These are phyloP conservation scores for Tretioscincus oriximinensis DNA, from an alignment of 2,113 vertebrate genomes.

Conservation along the genomic window DNA sequence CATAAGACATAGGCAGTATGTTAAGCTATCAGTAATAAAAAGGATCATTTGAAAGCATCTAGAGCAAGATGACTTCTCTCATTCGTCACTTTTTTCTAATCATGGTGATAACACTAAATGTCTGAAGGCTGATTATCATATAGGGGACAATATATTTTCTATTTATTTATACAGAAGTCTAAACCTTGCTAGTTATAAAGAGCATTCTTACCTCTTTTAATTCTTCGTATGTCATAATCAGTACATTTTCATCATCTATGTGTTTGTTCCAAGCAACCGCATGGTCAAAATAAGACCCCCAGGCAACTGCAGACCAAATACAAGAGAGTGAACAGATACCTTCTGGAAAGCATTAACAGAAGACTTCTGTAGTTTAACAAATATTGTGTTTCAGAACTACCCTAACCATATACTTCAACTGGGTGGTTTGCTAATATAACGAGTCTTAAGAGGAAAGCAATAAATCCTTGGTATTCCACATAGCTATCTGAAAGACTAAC, in stretches of 20 bases:
- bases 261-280: constrained; percentile 77
- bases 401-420: too few species aligned
- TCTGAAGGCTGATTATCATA: background rate
- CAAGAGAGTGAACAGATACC: background rate
- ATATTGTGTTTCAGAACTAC: background rate
- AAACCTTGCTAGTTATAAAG: constrained; percentile 18
- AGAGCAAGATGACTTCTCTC: background rate
- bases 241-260: constrained; percentile 71
- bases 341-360: background rate
- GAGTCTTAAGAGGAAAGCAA: too few species aligned
- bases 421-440: too few species aligned
- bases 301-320: constrained; percentile 66
- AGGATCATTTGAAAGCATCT: too few species aligned
- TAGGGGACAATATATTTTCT: background rate
- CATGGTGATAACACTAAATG: background rate
- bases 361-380: background rate
- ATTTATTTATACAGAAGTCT: constrained; percentile 4
- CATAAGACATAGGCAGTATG: too few species aligned
- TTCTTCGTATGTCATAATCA: constrained; percentile 78
- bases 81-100: background rate
- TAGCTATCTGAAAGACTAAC: too few species aligned
- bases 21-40: too few species aligned
- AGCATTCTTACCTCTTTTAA: constrained; percentile 73
- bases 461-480: too few species aligned
- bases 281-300: constrained; percentile 84